Percentiles rank a stretch among this genome's conserved stretches.
Conservation (phyloP, 2,797 vertebrate species). For the Myotis pilosus region DNA sequence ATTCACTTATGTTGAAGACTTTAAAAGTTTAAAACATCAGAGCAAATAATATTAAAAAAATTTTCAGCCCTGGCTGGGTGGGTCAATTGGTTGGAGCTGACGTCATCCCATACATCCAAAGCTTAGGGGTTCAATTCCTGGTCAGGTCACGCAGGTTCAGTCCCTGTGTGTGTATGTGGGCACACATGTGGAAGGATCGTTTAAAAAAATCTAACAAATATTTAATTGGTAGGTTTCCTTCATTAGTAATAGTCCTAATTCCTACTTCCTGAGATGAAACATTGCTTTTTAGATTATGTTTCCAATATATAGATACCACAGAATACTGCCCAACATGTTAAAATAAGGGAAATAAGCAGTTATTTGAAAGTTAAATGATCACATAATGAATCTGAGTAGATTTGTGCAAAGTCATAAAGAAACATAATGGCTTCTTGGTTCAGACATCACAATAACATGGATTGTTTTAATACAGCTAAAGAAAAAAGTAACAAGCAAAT, state of each 20-base stretch:
- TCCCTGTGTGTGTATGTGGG: not conserved
- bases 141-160: accelerated
- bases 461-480: not conserved
- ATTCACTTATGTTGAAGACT: slow-evolving; percentile 76
- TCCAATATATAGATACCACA: not conserved
- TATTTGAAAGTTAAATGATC: slow-evolving; percentile 4
- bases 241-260: not conserved
- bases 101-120: too few relatives aligned
- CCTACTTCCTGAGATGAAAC: not conserved
- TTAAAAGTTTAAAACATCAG: slow-evolving; percentile 63
- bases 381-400: not conserved
- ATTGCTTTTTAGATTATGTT: not conserved
- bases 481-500: not conserved
- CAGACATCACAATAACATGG: not conserved
- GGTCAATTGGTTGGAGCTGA: too few relatives aligned
- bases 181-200: not conserved
- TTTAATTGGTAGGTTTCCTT: not conserved
- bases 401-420: not conserved
- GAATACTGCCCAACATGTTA: not conserved
- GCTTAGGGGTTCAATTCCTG: too few relatives aligned
- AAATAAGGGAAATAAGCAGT: not conserved
- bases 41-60: slow-evolving; percentile 3
- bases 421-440: not conserved
- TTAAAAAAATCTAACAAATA: not conserved
- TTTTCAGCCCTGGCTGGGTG: too few relatives aligned